Evolutionary conservation across 2,888 invertebrate genomes (phyloP), one percentile per base, ranked within the genome.

Genomic region (Sisyra nigra): DNA sequence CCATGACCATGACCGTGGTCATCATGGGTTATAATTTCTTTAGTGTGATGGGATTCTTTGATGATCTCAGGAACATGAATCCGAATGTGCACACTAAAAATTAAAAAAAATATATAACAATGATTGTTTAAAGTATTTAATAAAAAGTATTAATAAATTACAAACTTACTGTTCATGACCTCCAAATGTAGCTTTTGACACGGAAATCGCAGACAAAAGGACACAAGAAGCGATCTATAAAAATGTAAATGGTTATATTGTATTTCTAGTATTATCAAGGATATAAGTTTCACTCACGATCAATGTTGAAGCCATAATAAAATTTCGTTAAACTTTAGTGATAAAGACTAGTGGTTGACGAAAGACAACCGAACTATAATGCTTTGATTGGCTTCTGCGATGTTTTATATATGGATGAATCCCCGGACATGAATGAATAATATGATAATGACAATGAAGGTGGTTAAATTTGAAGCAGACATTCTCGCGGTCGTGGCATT

Each of bases 11-110:
- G 47, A 34, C 45, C 50, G 18, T 55, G 55, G 40, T 62, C 58
- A 48, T 65, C 65, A 43, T 66, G 66, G 40, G 66, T 56, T 42
- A 68, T 56, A 34, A 57, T 51, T 50, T 57, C 56, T 47, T 57
- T 56, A 38, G 66, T 62, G 54, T 68, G 67, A 51, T 68, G 67
- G 1, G 65, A 55, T 7, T 63, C 61, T 49, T 67, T 65, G 50
- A 67, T 65, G 44, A 61, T 54, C 51, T 70, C 69, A 49, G 71
- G 70, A 54, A 71, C 60, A 51, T 71, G 71, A 18, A 71, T 66
- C 48, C 68, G 64, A 52, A 71, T 71, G 53, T 71, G 71, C 42
- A 71, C 70, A 55, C 71, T 71, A 62, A 14, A 66, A 68, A 2
- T 14, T 2, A 36, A 4, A 40, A 40, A 10, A 9, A 33, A 32